These are phyloP conservation scores for Arctopsyche grandis DNA, from an alignment of 1,140 invertebrate species.

Conservation along the genomic window DNA sequence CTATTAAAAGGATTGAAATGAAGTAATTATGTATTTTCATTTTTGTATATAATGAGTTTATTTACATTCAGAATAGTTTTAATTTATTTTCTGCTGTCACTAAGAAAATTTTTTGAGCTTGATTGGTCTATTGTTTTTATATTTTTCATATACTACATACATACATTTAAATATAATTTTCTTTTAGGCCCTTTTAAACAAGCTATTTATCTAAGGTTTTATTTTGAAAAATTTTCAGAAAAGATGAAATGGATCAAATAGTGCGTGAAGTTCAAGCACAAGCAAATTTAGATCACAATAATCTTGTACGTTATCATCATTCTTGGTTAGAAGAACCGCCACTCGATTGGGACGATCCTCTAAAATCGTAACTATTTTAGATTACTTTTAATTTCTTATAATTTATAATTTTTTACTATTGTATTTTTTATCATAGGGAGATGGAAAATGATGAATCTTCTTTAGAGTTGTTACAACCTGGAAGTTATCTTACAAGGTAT, in stretches of 20 bases:
- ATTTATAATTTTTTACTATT: no score
- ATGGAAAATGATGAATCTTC: not conserved
- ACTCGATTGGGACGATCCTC: constrained; percentile 2
- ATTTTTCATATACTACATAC: no score
- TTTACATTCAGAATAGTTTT: no score
- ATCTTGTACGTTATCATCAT: not conserved
- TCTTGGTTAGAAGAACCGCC: constrained; percentile 15
- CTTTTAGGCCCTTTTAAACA: no score
- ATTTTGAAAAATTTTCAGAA: not conserved
- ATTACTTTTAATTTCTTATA: no score
- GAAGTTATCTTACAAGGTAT: not conserved
- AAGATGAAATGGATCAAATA: not conserved
- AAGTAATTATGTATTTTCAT: not conserved
- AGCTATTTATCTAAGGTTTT: no score
- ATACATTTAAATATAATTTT: no score
- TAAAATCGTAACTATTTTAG: not conserved
- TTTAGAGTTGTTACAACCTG: not conserved
- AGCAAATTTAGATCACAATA: not conserved
- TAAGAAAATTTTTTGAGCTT: no score
- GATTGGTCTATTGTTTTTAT: no score
- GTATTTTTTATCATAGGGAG: not conserved
- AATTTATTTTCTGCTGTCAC: no score
- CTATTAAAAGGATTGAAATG: not conserved
- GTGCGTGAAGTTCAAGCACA: not conserved
- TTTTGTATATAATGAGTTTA: no score